These are phyloP conservation scores for Eptesicus fuscus DNA, from an alignment of 2,113 vertebrate genomes.

Conservation along the genomic window DNA sequence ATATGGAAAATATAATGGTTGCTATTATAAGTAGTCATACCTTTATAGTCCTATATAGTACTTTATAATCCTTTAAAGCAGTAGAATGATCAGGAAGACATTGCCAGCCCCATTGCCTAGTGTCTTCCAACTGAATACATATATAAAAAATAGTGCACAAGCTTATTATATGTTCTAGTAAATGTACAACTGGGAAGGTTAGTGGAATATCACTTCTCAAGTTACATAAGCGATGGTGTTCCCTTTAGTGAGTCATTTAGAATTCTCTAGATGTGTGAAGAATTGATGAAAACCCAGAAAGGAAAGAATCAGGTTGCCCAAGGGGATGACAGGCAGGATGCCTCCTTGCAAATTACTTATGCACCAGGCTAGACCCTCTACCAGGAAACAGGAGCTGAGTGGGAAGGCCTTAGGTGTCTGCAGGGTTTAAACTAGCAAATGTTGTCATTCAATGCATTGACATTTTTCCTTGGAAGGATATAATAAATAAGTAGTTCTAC, in stretches of 20 bases:
- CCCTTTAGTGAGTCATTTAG: background rate
- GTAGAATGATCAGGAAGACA: background rate
- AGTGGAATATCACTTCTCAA: background rate
- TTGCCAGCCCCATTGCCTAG: background rate
- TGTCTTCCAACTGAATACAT: background rate
- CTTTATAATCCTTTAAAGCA: background rate
- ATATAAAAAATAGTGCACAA: background rate
- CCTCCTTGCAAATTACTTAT: background rate
- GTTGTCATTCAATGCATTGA: background rate
- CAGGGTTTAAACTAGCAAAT: conserved; percentile 3
- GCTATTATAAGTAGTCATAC: background rate
- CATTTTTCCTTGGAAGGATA: background rate
- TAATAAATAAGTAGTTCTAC: conserved; percentile 35
- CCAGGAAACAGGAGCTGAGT: background rate
- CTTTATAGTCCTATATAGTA: background rate
- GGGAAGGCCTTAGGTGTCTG: background rate
- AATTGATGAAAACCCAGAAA: background rate
- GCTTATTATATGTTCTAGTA: background rate
- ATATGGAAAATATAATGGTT: background rate
- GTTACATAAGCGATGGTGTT: too few species aligned
- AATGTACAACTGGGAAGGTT: background rate
- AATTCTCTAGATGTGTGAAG: background rate
- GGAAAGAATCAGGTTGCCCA: background rate
- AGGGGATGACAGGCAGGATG: background rate
- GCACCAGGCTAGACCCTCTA: background rate